Percentiles rank a stretch among this genome's conserved stretches.
These are phyloP conservation scores for Elysia crispata DNA, from an alignment of 2,888 invertebrate genomes.

Conservation along the genomic window DNA sequence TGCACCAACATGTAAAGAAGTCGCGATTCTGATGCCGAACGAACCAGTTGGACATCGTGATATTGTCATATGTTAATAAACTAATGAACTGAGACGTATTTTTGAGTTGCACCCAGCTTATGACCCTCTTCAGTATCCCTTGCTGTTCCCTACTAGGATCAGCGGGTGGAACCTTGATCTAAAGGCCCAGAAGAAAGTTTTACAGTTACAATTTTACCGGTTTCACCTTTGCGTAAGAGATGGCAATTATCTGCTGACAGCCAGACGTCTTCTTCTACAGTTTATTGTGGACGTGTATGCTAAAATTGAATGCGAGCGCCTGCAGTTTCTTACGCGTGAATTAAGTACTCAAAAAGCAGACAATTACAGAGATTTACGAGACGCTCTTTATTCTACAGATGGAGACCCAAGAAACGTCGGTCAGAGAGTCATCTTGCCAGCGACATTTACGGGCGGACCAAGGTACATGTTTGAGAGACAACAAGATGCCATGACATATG, in stretches of 20 bases:
- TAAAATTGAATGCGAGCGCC: slow-evolving; percentile 42
- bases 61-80: neutral
- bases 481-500: slow-evolving; percentile 77
- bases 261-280: neutral
- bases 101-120: slow-evolving; percentile 5
- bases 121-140: slow-evolving; percentile 1
- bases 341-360: slow-evolving; percentile 47
- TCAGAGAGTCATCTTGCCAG: slow-evolving; percentile 62
- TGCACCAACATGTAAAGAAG: slow-evolving; percentile 10
- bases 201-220: neutral
- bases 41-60: slow-evolving; percentile 13
- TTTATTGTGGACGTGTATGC: slow-evolving; percentile 33
- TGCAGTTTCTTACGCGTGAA: slow-evolving; percentile 23
- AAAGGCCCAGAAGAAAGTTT: neutral
- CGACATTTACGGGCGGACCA: slow-evolving; percentile 70
- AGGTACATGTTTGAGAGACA: slow-evolving; percentile 74
- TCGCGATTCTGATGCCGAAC: neutral
- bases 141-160: neutral
- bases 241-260: neutral
- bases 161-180: neutral
- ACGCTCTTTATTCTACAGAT: slow-evolving; percentile 56
- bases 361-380: slow-evolving; percentile 62
- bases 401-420: slow-evolving; percentile 53
- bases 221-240: neutral
- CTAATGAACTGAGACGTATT: neutral